A percentile compares a stretch with the other conserved stretches of the same genome.
Evolutionary conservation across 2,113 vertebrate species (phyloP).

Genomic region (Notothenia rossii): DNA sequence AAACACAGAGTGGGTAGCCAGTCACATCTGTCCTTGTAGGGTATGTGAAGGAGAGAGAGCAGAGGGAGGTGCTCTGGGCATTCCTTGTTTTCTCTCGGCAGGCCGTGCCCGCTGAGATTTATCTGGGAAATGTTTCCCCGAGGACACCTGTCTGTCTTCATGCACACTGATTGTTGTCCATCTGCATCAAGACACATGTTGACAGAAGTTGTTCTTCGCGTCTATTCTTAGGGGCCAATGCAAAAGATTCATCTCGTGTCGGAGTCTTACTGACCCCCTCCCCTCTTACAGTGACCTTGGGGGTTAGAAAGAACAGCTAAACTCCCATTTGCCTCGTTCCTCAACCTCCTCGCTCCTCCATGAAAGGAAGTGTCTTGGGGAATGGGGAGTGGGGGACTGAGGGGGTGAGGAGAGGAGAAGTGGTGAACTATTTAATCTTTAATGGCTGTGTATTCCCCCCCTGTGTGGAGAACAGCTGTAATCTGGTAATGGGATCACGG

Average conservation of each 20-base stretch:
- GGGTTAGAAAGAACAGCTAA: slow-evolving; percentile 16
- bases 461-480: slow-evolving; percentile 36
- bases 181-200: slow-evolving; percentile 13
- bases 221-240: slow-evolving; percentile 14
- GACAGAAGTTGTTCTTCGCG: slow-evolving; percentile 23
- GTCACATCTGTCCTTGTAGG: slow-evolving; percentile 83
- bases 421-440: slow-evolving; percentile 48
- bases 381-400: slow-evolving; percentile 27
- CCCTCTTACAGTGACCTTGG: slow-evolving; percentile 19
- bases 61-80: slow-evolving; percentile 63
- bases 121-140: slow-evolving; percentile 56
- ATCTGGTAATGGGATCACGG: slow-evolving; percentile 74
- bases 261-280: background rate
- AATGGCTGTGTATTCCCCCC: slow-evolving; percentile 33
- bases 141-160: slow-evolving; percentile 67
- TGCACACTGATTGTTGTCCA: slow-evolving; percentile 26
- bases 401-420: slow-evolving; percentile 22
- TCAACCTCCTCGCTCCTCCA: slow-evolving; percentile 36
- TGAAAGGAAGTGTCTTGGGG: slow-evolving; percentile 59
- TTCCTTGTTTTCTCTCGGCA: slow-evolving; percentile 63
- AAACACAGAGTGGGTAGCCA: slow-evolving; percentile 77
- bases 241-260: background rate
- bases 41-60: slow-evolving; percentile 73
- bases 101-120: slow-evolving; percentile 49
- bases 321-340: slow-evolving; percentile 42